Conservation (phyloP, 2,797 vertebrate species). For the Sebastes hopkinsi region DNA sequence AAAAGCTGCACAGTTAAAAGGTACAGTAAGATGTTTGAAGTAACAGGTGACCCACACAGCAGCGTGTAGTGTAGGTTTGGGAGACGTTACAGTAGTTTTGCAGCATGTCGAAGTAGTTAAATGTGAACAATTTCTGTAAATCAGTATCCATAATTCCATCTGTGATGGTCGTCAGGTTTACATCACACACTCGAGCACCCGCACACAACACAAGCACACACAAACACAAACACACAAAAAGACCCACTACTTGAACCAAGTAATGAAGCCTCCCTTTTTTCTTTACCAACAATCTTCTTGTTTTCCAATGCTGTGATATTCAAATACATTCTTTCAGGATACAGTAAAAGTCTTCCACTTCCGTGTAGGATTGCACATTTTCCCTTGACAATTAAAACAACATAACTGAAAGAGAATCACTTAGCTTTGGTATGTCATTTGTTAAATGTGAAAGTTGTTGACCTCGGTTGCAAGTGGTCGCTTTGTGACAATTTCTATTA, state of each 20-base stretch:
- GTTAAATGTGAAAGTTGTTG: constrained; percentile 81
- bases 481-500: constrained; percentile 74
- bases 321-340: constrained; percentile 74
- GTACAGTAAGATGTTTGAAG: constrained; percentile 81
- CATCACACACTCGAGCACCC: constrained; percentile 48
- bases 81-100: constrained; percentile 92
- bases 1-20: constrained; percentile 91
- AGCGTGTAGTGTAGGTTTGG: constrained; percentile 83
- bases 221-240: constrained; percentile 10
- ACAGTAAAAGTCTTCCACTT: constrained; percentile 78
- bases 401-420: constrained; percentile 60
- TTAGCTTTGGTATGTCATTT: constrained; percentile 89
- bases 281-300: constrained; percentile 76
- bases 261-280: constrained; percentile 85
- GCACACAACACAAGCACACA: constrained; percentile 43
- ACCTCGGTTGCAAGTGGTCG: constrained; percentile 85
- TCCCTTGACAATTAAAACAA: constrained; percentile 86
- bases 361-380: constrained; percentile 94
- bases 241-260: constrained; percentile 65
- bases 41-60: constrained; percentile 81
- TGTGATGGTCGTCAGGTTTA: constrained; percentile 79
- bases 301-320: constrained; percentile 67
- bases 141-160: constrained; percentile 75
- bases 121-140: constrained; percentile 79
- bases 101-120: constrained; percentile 86